Evolutionary conservation across 2,797 vertebrate species (phyloP), one percentile per base, ranked within the genome.

Genomic region (Columba guinea): DNA sequence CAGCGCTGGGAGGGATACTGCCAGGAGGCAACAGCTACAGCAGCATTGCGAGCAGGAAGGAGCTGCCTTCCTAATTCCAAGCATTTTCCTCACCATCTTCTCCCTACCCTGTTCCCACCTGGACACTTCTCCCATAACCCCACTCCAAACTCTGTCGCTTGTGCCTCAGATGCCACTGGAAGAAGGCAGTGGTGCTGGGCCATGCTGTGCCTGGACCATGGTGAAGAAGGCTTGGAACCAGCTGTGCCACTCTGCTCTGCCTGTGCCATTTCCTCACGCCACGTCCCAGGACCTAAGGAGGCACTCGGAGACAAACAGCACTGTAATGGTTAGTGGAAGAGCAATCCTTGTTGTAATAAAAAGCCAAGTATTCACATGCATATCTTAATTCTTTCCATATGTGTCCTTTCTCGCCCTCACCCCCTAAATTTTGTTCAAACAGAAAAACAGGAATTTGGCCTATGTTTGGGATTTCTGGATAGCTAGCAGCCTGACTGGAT

Each of bases 141-240:
- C 1, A 2, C 22, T 46, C 64, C 30, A 56, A 34, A 60, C 30
- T 73, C 41, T 48, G 30, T 39, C 52, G 30, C 44, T 69, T 24
- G 11, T 74, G 55, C 55, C 77, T 64, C 24, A 44, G 41, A 39
- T 65, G 48, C 41, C 26, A 19, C 68, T 58, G 77, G 59, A 44
- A 81, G 64, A 80, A 62, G 60, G 44, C 67, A n/a, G 26, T 10
- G 30, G 30, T 65, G 20, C 60, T 84, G 73, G 21, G 37, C 65
- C 37, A 19, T 27, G 44, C 44, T 1, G 7, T 24, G 48, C 21
- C 48, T 0, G 0, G 9, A 68, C 26, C 1, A 0, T 9, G 62
- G 18, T 0, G 3, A 81, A 37, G 65, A 63, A 59, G 27, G 34
- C n/a, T 75, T 70, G 81, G 70, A 59, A 65, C 5, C 4, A 30